Evolutionary conservation across 2,797 vertebrate species (phyloP), one percentile per base, ranked within the genome.

Genomic region (Xyrichtys novacula): DNA sequence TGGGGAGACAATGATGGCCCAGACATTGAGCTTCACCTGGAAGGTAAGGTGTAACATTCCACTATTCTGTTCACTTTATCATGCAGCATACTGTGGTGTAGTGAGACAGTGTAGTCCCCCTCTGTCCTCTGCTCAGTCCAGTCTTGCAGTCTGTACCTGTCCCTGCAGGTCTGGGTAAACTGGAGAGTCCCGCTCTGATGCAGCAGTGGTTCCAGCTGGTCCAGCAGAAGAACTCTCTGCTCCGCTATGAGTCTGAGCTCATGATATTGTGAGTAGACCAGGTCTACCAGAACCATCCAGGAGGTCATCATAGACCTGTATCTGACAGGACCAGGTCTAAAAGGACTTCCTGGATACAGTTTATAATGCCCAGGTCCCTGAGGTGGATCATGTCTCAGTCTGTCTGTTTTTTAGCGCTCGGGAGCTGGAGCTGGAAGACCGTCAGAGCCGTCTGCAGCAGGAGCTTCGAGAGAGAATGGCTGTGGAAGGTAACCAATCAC

Each of bases 161-260:
- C 25, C 19, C 63, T 81, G 69, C 79, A 98, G 97, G 96, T 65
- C 95, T 97, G 91, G 95, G 96, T 29, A 96, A 94, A 86, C 95
- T 96, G 81, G 97, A 98, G 9, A 94, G 95, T 75, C 94, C 95
- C 12, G 95, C 93, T 65, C 94, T 99, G 86, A 99, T 99, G 98
- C 96, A 97, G 85, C 96, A 96, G 82, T 99, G 97, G 98, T 98
- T 99, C 92, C 95, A 95, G 65, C 81, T 99, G 88, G 97, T 98
- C 50, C 97, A 98, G 79, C 96, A 98, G 92, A 99, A 98, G 85
- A 99, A 98, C 0, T 90, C 94, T 23, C 89, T 99, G 84, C 95
- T 98, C 75, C 96, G 95, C 88, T 98, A 97, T 0, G 97, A 99
- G 81, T 97, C 97, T 0, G 96, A 98, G 80, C 95, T 99, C 71